These are phyloP conservation scores for Enteromius mattozi DNA, from an alignment of 2,797 vertebrate species.

Conservation along the genomic window DNA sequence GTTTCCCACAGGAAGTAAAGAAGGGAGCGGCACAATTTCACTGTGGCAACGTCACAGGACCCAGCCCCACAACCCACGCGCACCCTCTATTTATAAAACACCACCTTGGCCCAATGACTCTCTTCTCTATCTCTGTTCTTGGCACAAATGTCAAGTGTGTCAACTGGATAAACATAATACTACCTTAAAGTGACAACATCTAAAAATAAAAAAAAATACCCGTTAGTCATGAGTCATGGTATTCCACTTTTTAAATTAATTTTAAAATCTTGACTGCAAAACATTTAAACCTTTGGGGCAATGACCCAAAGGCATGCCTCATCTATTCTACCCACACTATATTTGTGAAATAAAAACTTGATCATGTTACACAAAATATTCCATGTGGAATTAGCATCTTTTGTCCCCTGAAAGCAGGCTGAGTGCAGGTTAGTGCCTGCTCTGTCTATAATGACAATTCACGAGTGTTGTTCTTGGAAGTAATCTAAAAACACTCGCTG, in stretches of 20 bases:
- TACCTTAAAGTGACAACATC: not conserved
- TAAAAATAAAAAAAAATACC: not conserved
- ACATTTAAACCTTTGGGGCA: not conserved
- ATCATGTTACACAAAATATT: not conserved
- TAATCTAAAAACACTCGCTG: slow-evolving; percentile 36
- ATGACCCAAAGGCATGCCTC: not conserved
- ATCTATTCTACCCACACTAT: not conserved
- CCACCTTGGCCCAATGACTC: slow-evolving; percentile 75
- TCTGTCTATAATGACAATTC: slow-evolving; percentile 4
- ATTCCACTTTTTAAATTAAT: not conserved
- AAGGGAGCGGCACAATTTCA: slow-evolving; percentile 78
- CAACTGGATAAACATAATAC: slow-evolving; percentile 54
- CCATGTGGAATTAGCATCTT: not conserved
- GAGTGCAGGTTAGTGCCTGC: not conserved
- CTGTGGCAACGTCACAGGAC: slow-evolving; percentile 76
- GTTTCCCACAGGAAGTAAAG: slow-evolving; percentile 81
- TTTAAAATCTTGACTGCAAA: not conserved
- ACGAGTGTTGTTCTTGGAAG: slow-evolving; percentile 47
- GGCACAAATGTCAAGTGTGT: slow-evolving; percentile 61
- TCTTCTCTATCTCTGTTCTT: slow-evolving; percentile 72
- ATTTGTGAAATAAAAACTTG: not conserved
- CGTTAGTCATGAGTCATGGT: not conserved
- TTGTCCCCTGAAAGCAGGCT: not conserved
- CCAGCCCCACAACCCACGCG: slow-evolving; percentile 77
- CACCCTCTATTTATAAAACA: slow-evolving; percentile 77